phyloP scores from a whole-genome alignment of 2,888 invertebrate genomes.

The Lathronympha strigana region DNA sequence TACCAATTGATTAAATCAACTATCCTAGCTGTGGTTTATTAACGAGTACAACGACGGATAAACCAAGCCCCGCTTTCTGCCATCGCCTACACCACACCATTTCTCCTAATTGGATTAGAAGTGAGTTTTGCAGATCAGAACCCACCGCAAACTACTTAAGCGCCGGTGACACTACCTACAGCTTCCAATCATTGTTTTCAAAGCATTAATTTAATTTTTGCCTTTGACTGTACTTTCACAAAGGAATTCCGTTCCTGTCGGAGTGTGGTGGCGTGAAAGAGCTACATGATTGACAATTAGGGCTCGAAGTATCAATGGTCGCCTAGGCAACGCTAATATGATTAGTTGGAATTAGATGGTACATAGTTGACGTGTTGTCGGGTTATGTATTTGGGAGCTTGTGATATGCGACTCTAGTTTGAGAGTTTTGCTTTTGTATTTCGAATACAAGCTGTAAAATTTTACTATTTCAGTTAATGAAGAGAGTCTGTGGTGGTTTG shows the following conservation, averaged over 20 bases:
- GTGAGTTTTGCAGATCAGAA: slow-evolving; percentile 62
- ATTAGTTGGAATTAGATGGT: slow-evolving; percentile 32
- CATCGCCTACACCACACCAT: slow-evolving; percentile 50
- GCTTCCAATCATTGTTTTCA: slow-evolving; percentile 42
- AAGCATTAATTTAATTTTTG: slow-evolving; percentile 25
- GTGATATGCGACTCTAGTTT: slow-evolving; percentile 45
- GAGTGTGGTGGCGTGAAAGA: not conserved
- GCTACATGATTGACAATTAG: not conserved
- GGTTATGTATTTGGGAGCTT: not conserved
- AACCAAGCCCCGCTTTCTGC: not conserved
- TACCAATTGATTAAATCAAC: no score
- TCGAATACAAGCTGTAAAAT: not conserved
- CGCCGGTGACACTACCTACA: slow-evolving; percentile 33
- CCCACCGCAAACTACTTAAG: slow-evolving; percentile 44
- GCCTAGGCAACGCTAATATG: slow-evolving; percentile 46
- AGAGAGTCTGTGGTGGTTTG: no score
- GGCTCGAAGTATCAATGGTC: slow-evolving; percentile 22
- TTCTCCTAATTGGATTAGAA: slow-evolving; percentile 63
- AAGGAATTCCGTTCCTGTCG: not conserved
- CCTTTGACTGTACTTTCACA: not conserved
- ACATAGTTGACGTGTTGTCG: slow-evolving; percentile 4
- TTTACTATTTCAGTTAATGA: no score
- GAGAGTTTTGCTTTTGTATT: slow-evolving; percentile 46
- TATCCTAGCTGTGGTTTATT: no score
- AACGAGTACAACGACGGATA: no score